phyloP scores from a whole-genome alignment of 2,888 invertebrate species.

The Stenoptilia bipunctidactyla region DNA sequence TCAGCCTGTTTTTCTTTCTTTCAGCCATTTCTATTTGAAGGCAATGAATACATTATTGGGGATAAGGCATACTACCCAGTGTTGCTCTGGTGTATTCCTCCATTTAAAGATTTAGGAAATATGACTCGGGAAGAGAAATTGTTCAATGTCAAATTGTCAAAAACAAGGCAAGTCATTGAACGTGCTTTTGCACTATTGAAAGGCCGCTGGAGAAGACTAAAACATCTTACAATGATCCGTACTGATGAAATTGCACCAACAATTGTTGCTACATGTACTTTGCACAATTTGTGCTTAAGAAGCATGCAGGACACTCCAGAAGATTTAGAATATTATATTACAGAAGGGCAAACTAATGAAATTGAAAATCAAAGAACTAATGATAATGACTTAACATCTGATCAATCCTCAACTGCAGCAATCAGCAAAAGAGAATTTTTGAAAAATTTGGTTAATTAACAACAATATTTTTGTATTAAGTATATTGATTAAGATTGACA shows the following conservation, averaged over 20 bases:
- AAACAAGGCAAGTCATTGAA: not conserved
- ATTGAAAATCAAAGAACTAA: no score
- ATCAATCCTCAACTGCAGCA: no score
- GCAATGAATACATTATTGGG: not conserved
- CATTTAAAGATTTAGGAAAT: no score
- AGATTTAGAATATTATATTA: no score
- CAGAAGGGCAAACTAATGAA: no score
- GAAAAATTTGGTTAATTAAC: no score
- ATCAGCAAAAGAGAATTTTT: no score
- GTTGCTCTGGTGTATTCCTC: not conserved
- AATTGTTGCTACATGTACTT: not conserved
- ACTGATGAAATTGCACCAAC: not conserved
- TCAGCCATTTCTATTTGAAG: not conserved
- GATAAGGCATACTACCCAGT: not conserved
- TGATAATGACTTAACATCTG: no score
- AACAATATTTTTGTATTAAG: no score
- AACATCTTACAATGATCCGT: not conserved
- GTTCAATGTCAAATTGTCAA: not conserved
- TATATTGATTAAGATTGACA: no score
- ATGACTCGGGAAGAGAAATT: not conserved
- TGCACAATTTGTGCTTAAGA: not conserved
- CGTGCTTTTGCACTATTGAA: not conserved
- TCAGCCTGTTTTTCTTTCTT: no score
- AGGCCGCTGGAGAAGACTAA: not conserved
- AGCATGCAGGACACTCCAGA: no score